Evolutionary conservation across 2,113 vertebrate genomes (phyloP), one percentile per base, ranked within the genome.

Genomic region (Osmerus mordax): DNA sequence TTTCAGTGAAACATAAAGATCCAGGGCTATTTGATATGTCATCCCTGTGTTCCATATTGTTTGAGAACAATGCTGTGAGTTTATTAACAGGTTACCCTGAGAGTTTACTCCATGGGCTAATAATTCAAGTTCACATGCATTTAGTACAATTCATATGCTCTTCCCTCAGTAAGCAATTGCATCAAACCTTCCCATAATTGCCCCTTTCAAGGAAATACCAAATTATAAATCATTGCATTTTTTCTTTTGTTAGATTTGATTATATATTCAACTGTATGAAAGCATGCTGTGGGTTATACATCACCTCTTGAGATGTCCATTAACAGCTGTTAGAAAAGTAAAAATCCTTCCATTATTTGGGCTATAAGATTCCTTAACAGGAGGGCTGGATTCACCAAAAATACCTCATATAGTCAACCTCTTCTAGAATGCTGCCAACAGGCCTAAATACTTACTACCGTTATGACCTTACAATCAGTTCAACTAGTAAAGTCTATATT

Each of bases 281-380:
- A 64, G 65, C 23, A 69, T 72, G 41, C 41, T 47, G 67, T 36
- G 75, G 18, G 32, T 78, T 61, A 29, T 56, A 65, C 63, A 62
- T 69, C 19, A n/a, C 36, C 18, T 16, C 9, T 36, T 15, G 9
- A n/a, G 16, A 65, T 61, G 19, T 7, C 58, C 36, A 51, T 15
- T 14, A 51, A 41, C 65, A 70, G 59, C 56, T 53, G 32, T 69
- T 74, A 56, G 29, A 72, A 73, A 81, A 81, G 56, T 58, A 55
- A 58, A 51, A 73, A 76, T 67, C 59, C 68, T 69, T 64, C 15
- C 60, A 15, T 53, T 23, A n/a, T 62, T 19, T 74, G 70, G 21
- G 52, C 62, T 65, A 36, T 41, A 13, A 51, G 14, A n/a, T 56
- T 72, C 25, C 19, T 41, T 66, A 63, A 62, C 69, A 58, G 12